phyloP scores from a whole-genome alignment of 2,888 invertebrate species.

The Sinelater perroti region DNA sequence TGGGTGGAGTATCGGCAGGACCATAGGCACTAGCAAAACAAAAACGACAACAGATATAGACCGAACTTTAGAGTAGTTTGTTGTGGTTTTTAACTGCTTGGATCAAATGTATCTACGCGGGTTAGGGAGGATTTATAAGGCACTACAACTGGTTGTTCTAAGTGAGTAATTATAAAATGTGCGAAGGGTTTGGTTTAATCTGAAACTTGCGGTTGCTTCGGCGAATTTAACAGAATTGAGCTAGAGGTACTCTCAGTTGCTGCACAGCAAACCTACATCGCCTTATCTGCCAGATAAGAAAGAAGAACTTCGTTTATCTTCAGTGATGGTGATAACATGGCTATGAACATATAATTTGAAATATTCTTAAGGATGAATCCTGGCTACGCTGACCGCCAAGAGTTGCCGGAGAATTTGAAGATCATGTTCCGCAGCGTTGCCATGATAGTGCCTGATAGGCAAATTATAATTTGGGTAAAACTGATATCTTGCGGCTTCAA shows the following conservation, averaged over 20 bases:
- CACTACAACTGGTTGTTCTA: constrained; percentile 15
- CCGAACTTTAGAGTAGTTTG: constrained; percentile 86
- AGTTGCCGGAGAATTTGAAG: constrained; percentile 89
- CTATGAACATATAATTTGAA: constrained; percentile 85
- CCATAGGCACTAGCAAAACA: constrained; percentile 92
- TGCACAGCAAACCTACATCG: constrained; percentile 88
- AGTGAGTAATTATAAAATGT: too few species aligned
- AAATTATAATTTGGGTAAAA: constrained; percentile 91
- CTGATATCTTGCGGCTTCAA: constrained; percentile 90
- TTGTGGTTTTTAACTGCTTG: constrained; percentile 92
- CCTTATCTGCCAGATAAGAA: constrained; percentile 70
- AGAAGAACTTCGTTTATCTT: constrained; percentile 69
- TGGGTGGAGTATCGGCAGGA: constrained; percentile 93
- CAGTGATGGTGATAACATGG: constrained; percentile 83
- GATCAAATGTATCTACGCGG: constrained; percentile 95
- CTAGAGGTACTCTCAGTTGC: constrained; percentile 91
- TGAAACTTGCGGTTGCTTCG: constrained; percentile 93
- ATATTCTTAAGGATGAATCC: constrained; percentile 92
- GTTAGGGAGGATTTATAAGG: constrained; percentile 73
- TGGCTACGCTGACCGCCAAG: constrained; percentile 90
- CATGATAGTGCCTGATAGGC: constrained; percentile 94
- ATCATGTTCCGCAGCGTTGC: constrained; percentile 89
- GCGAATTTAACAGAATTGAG: constrained; percentile 92
- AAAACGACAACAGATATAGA: constrained; percentile 95
- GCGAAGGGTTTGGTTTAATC: constrained; percentile 82